These are phyloP conservation scores for Hydroisotoma schaefferi DNA, from an alignment of 2,888 invertebrate species.

Conservation along the genomic window DNA sequence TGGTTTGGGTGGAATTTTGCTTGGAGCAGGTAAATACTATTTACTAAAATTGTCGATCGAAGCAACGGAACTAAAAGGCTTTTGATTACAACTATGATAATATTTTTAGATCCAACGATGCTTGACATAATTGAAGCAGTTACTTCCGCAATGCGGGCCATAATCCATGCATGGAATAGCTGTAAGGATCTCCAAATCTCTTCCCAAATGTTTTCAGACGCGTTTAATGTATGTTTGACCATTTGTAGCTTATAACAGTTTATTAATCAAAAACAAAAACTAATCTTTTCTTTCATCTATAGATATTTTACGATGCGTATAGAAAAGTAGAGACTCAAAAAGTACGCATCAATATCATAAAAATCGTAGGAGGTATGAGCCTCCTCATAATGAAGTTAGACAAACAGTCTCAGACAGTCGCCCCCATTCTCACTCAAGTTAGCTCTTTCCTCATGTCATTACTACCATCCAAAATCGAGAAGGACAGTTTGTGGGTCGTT, in stretches of 20 bases:
- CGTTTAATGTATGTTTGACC: conserved; percentile 9
- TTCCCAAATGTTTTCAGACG: conserved; percentile 6
- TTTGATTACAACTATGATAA: not conserved
- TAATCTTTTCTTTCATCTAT: conserved; percentile 12
- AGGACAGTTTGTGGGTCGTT: conserved; percentile 66
- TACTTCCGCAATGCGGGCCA: conserved; percentile 71
- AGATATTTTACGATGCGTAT: conserved; percentile 39
- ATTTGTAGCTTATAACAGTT: not conserved
- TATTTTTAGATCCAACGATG: conserved; percentile 28
- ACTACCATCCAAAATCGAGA: conserved; percentile 54
- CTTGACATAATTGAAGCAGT: conserved; percentile 63
- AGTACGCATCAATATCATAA: conserved; percentile 40
- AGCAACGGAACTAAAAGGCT: too few relatives aligned
- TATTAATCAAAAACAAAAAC: not conserved
- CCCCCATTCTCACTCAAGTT: conserved; percentile 41
- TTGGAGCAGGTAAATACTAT: conserved; percentile 51
- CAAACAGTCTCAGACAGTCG: conserved; percentile 12
- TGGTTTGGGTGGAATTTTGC: conserved; percentile 63
- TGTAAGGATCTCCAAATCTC: conserved; percentile 12
- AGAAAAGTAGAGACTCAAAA: conserved; percentile 27
- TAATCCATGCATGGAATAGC: conserved; percentile 64
- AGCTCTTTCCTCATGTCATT: conserved; percentile 61
- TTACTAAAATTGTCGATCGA: not conserved
- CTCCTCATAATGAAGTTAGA: conserved; percentile 17
- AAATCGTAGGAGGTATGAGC: conserved; percentile 42